phyloP scores from a whole-genome alignment of 1,140 invertebrate genomes.

The Magallana gigas region DNA sequence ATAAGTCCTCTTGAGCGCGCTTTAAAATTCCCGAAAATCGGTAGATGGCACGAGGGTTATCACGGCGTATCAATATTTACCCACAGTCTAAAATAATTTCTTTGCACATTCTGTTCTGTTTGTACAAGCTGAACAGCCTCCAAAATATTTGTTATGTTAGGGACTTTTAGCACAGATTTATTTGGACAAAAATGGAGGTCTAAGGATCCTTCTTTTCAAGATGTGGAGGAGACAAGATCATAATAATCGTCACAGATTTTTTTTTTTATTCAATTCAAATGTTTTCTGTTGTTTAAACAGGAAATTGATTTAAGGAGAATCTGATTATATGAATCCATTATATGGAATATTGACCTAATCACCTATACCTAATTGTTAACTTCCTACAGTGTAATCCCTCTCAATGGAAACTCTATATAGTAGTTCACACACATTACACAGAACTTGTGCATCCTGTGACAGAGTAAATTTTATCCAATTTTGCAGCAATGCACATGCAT shows the following conservation, averaged over 20 bases:
- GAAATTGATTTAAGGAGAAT: no score
- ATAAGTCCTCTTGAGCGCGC: neutral
- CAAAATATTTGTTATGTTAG: constrained; percentile 19
- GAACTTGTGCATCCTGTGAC: no score
- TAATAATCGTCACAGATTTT: neutral
- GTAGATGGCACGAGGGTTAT: constrained; percentile 23
- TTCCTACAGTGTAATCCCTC: no score
- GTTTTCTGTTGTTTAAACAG: no score
- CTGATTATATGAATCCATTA: no score
- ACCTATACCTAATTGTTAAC: no score
- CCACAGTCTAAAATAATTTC: constrained; percentile 31
- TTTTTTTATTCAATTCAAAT: neutral
- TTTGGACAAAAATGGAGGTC: neutral
- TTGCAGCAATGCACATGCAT: no score
- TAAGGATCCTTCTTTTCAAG: neutral
- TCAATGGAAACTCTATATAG: no score
- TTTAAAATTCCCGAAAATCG: constrained; percentile 1
- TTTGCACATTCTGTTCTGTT: constrained; percentile 28
- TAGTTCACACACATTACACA: no score
- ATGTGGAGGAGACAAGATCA: neutral
- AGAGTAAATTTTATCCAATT: no score
- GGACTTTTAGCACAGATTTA: neutral
- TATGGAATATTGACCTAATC: no score
- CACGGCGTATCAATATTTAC: constrained; percentile 26
- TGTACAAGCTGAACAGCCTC: neutral